Percentiles rank a stretch among this genome's conserved stretches.
These are phyloP conservation scores for Notamacropus eugenii DNA, from an alignment of 2,797 vertebrate species.

Conservation along the genomic window DNA sequence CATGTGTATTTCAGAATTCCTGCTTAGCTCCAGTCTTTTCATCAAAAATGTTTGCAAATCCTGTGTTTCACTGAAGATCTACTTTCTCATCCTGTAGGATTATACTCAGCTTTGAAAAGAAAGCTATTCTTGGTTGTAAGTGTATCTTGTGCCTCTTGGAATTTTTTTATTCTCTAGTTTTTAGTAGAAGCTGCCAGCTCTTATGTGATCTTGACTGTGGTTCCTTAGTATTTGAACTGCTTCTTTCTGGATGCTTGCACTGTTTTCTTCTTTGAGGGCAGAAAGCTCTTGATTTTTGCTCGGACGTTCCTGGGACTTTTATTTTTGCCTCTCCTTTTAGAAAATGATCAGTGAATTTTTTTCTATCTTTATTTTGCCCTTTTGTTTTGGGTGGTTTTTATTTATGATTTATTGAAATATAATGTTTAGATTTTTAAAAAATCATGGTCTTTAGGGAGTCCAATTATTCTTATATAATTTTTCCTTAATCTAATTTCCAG, in stretches of 20 bases:
- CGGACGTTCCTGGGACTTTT: not conserved
- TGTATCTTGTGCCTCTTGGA: not conserved
- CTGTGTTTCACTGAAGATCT: not conserved
- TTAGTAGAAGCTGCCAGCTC: not conserved
- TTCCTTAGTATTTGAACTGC: not conserved
- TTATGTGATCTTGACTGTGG: not conserved
- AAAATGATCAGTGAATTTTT: not conserved
- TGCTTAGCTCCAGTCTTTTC: not conserved
- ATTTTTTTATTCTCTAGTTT: not conserved
- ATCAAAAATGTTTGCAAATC: not conserved
- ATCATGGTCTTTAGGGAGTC: not conserved
- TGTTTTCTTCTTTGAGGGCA: not conserved
- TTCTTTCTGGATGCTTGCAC: not conserved
- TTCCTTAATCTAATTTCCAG: not conserved
- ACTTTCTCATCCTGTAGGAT: not conserved
- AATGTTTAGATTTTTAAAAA: not conserved
- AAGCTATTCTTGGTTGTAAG: not conserved
- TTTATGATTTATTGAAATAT: not conserved
- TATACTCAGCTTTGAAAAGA: not conserved
- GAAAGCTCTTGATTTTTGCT: not conserved
- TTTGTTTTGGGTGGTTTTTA: not conserved
- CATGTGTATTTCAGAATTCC: not conserved
- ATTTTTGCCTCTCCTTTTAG: too few species aligned
- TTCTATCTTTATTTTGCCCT: not conserved
- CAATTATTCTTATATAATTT: not conserved